Conservation (phyloP, 1,140 invertebrate species). For the Aporrectodea caliginosa region DNA sequence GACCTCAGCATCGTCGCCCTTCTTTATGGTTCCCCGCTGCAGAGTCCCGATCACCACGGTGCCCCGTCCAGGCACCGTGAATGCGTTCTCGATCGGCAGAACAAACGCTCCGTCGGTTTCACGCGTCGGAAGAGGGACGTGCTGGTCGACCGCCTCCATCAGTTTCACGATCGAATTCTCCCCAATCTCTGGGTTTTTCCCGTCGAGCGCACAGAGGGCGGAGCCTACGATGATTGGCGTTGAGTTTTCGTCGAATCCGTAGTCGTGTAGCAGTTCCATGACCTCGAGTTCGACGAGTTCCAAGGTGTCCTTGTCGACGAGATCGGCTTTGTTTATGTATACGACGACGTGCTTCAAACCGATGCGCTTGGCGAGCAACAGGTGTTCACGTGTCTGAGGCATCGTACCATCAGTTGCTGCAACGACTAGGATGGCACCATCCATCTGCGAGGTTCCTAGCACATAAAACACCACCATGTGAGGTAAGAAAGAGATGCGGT, state of each 20-base stretch:
- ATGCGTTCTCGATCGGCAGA: conserved; percentile 85
- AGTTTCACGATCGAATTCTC: conserved; percentile 76
- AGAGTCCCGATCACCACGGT: conserved; percentile 92
- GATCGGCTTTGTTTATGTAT: conserved; percentile 92
- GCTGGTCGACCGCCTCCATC: conserved; percentile 77
- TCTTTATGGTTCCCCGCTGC: conserved; percentile 82
- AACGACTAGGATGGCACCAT: conserved; percentile 96
- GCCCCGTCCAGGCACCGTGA: conserved; percentile 87
- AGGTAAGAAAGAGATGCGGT: no score
- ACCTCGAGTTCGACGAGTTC: conserved; percentile 97
- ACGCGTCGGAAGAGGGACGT: conserved; percentile 82
- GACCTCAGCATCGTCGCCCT: conserved; percentile 85
- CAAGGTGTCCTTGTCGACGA: conserved; percentile 84
- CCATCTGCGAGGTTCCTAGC: conserved; percentile 96
- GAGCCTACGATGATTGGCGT: conserved; percentile 80
- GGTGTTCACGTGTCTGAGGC: conserved; percentile 97
- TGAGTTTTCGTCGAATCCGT: conserved; percentile 75
- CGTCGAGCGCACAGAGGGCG: conserved; percentile 78
- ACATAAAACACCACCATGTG: no score
- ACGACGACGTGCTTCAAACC: conserved; percentile 86
- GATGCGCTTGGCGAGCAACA: conserved; percentile 93
- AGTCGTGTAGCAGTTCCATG: conserved; percentile 75
- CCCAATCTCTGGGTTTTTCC: conserved; percentile 77
- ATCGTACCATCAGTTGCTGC: conserved; percentile 98
- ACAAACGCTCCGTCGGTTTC: conserved; percentile 92